Conservation (phyloP, 2,113 vertebrate genomes). For the Corythornis madagascariensis region DNA sequence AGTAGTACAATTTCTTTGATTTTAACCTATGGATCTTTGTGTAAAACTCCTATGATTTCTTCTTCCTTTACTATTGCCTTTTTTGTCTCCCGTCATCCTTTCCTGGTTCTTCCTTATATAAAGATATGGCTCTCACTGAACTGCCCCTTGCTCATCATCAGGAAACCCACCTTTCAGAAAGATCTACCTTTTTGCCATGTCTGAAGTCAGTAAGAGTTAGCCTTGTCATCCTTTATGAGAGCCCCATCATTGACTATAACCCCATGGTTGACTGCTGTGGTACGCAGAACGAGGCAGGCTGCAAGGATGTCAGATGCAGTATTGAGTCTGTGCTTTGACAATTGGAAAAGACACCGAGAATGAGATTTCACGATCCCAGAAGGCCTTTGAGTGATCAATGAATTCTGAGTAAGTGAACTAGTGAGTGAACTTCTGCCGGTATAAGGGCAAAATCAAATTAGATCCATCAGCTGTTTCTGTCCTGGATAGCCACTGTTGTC, state of each 20-base stretch:
- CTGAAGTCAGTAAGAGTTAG: slow-evolving; percentile 46
- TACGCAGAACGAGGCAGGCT: slow-evolving; percentile 17
- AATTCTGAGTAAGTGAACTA: slow-evolving; percentile 59
- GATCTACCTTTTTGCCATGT: slow-evolving; percentile 1
- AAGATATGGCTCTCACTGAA: neutral
- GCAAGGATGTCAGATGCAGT: slow-evolving; percentile 11
- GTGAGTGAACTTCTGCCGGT: slow-evolving; percentile 48
- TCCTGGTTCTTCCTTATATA: neutral
- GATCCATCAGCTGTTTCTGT: slow-evolving; percentile 49
- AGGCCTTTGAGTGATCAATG: slow-evolving; percentile 47
- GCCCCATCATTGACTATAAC: slow-evolving; percentile 43
- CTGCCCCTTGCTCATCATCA: slow-evolving; percentile 2
- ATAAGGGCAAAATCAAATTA: slow-evolving; percentile 60
- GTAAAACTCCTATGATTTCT: neutral
- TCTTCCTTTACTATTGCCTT: neutral
- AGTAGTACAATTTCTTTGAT: neutral
- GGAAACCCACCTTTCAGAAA: slow-evolving; percentile 28
- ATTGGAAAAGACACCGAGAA: slow-evolving; percentile 37
- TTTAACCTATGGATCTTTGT: neutral
- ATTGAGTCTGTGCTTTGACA: slow-evolving; percentile 39
- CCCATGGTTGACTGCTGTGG: slow-evolving; percentile 22
- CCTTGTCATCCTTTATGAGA: slow-evolving; percentile 50
- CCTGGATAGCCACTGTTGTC: slow-evolving; percentile 11
- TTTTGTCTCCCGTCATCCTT: neutral
- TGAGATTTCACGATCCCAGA: slow-evolving; percentile 55